Base-by-base conservation (phyloP, 2,888 invertebrate species). In the Drosophila flavopinicola region DNA sequence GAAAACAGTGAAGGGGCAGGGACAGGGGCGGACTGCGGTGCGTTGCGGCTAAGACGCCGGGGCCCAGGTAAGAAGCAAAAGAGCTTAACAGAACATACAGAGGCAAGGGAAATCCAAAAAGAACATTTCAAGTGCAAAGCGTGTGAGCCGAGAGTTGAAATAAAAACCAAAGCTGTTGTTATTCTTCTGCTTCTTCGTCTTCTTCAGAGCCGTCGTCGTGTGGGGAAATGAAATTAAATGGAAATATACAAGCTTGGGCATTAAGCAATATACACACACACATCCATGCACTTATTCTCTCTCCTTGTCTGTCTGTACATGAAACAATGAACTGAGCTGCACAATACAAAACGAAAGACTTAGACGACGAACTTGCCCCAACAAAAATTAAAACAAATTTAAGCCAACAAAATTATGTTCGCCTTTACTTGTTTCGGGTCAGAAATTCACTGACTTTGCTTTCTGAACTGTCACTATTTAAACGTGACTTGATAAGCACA, bases 111-210 rank as follows among this genome's bases (percentile, higher is more conserved):
- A 70, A 77, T 66, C 61, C 57, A 53, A 77, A 64, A 67, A 84
- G 75, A 79, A 77, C 60, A 76, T 80, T 80, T 77, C 66, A 77
- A 83, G 72, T 68, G 75, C 68, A 72, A 75, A 83, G 78, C 80
- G 78, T 80, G 79, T 79, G 84, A 83, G 84, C 78, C 74, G 60
- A 67, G 73, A 78, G 79, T 77, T 64, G 78, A 77, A 77, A 77
- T 71, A 78, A 75, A 80, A 76, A 64, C 57, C 65, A 74, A 78
- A 76, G 48, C 59, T 69, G 47, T 47, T 35, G 37, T 44, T 39
- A 6, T 25, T 38, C 4, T 37, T 37, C 1, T 32, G 7, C n/a
- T 11, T 10, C n/a, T 49, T 35, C 51, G 33, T 15, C 30, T 30
- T n/a, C 39, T 33, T 30, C 17, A 44, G 42, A 17, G 10, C 29